Evolutionary conservation across 1,140 invertebrate genomes (phyloP), one percentile per base, ranked within the genome.

Genomic region (Calliphora vicina): DNA sequence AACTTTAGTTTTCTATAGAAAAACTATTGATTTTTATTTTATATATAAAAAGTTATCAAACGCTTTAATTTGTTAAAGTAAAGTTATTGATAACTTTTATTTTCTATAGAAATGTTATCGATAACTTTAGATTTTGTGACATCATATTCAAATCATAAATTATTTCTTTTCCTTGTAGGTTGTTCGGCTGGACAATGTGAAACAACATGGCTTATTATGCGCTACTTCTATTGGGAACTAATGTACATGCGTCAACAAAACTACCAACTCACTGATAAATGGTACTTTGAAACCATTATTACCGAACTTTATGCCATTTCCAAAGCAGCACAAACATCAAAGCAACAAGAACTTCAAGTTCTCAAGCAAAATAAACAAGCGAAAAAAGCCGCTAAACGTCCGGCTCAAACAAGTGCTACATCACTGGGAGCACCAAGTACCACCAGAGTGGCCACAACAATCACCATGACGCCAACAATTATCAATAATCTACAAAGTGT

Each of bases 241-340:
- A 23, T 71, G 6, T 84, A 83, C 27, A 86, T 89, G 88, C 87
- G 88, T 0, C 73, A 84, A 27, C 80, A 74, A 3, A 87, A 87
- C 25, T 89, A 89, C 43, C 84, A 86, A 81, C 81, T 89, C 29
- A 86, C 87, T 72, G 88, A 89, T 76, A 89, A 87, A 81, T 89
- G 88, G 88, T 89, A 85, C 71, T 89, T 89, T 10, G 88, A 89
- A 84, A 85, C 83, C 1, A 82, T 78, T 23, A 86, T 89, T 6
- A 83, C 57, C 1, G 78, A 83, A 26, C 78, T 89, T 17, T 87
- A 84, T 84, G 27, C 43, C 1, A 35, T 78, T 20, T 57, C 83
- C 10, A 84, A 82, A 4, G 26, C 17, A n/a, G 17, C 67, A 3
- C 78, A 45, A 17, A 74, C 45, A 50, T 8, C 80, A 26, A 67